Base-by-base conservation (phyloP, 2,888 invertebrate genomes). In the Dolichomitus sp. region DNA sequence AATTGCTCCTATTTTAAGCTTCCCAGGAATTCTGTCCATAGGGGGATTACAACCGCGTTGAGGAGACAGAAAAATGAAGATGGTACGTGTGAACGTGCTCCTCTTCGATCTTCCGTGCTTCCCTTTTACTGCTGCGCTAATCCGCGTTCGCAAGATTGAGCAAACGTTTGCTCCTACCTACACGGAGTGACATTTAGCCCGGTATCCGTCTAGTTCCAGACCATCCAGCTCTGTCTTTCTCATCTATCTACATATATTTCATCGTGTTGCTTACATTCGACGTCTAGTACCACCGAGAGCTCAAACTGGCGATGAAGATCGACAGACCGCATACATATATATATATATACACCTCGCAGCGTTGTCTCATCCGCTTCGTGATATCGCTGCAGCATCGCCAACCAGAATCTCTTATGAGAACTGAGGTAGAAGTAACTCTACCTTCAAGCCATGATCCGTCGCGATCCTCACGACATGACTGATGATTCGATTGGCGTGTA, bases 161-260 rank as follows among this genome's bases (percentile, higher is more conserved):
- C 88, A 89, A 91, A 90, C 80, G 72, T 30, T 45, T 52, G 52
- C 77, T 77, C 66, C 57, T 52, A 45, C 70, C 52, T 48, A 69
- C 86, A 84, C 83, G 77, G 86, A 89, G 89, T 91, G 92, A 92
- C 91, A 92, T 92, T 92, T 92, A 91, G 85, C 87, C 86, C 23
- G 88, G 83, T 87, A 86, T 89, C 91, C 87, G 87, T 89, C 89
- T 85, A 76, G 81, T 89, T 87, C 84, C 85, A 88, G 87, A 86
- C 87, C 85, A 88, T 86, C 88, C 59, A 37, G 30, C 33, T 59
- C 57, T 48, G 63, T 50, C 61, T 66, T 50, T 48, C 52, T 42
- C 33, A 68, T 57, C 59, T 72, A 37, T 65, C 72, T 33, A 54
- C 63, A 48, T 79, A 72, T 69, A 63, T 79, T 45, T 70, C 65